Base-by-base conservation (phyloP, 2,797 vertebrate species). In the Cirrhinus mrigala region DNA sequence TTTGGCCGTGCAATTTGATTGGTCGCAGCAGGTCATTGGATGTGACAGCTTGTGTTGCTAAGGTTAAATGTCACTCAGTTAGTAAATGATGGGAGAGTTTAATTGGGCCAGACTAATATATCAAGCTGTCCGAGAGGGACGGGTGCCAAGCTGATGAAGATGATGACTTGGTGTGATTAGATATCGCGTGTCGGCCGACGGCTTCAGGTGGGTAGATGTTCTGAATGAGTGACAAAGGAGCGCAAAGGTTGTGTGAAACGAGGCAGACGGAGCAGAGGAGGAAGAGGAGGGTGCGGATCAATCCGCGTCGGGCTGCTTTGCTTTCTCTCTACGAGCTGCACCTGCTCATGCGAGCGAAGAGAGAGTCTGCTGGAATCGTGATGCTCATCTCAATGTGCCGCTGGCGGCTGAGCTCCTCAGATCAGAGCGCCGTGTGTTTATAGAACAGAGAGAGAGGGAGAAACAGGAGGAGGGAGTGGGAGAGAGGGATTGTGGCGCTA, bases 271-370 rank as follows among this genome's bases (percentile, higher is more conserved):
- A 74, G 79, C 81, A 66, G 81, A 80, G 52, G 64, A 88, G 66
- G 71, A 84, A 68, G 40, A 82, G 78, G 82, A 89, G 27, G 76
- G 74, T 79, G 71, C 22, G 29, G 83, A 89, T 86, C 87, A 86
- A 85, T 86, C 83, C 27, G 50, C 44, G 81, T 58, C 68, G 40
- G 16, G 88, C 91, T 87, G 86, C 90, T 91, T 81, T 79, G 90
- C 91, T 91, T 86, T 89, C 86, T 58, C 10, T 70, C 78, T 87
- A 86, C 85, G 88, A 91, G 89, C 77, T 85, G 90, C 90, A 88
- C 90, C 89, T 93, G 92, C 88, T 93, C 93, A 94, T 91, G 91
- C 1, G 81, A 93, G 91, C 92, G 92, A 91, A 93, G 91, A 88
- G 71, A 80, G 79, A 84, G 87, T 73, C 82, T 90, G 80, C 77